Evolutionary conservation across 1,140 invertebrate species (phyloP), one percentile per base, ranked within the genome.

Genomic region (Melitaea cinxia): DNA sequence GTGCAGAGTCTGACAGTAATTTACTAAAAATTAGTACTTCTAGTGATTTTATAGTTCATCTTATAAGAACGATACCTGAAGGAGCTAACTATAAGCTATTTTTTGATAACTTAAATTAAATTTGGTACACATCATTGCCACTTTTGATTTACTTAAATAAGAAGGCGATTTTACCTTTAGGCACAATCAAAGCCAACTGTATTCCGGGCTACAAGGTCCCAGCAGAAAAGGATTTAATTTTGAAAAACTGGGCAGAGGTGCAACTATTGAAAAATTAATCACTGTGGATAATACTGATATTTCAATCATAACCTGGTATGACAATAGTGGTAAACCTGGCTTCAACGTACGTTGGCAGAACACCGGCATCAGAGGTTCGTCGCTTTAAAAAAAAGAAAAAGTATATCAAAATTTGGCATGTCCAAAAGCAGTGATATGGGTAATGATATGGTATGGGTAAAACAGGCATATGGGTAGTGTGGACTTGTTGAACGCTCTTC

Each of bases 391-490:
- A 33, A 4, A 10, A 6, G 30, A 33, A 33, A 33, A 33, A 7
- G 1, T 1, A 1, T 33, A 33, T 10, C 3, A 33, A 10, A 10
- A 4, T 6, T 1, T 33, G 12, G 1, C 30, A 6, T 33, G 4
- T 33, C 30, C 30, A 33, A 4, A 33, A 4, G 30, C 30, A 4
- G 30, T 33, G 3, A 10, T 6, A n/a, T n/a, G n/a, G n/a, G n/a
- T n/a, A n/a, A n/a, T n/a, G n/a, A n/a, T n/a, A n/a, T n/a, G n/a
- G n/a, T n/a, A n/a, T 2, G 6, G 1, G 1, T 33, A 33, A 57
- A 88, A 85, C 56, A 70, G 72, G 60, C 67, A 72, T 56, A 87
- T 89, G 82, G 82, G 78, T 37, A 80, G 82, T 4, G 78, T 86
- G 5, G 82, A 88, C 62, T 63, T 83, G 19, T 58, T 78, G 17